Base-by-base conservation (phyloP, 2,888 invertebrate genomes). In the Pilophorus perplexus region DNA sequence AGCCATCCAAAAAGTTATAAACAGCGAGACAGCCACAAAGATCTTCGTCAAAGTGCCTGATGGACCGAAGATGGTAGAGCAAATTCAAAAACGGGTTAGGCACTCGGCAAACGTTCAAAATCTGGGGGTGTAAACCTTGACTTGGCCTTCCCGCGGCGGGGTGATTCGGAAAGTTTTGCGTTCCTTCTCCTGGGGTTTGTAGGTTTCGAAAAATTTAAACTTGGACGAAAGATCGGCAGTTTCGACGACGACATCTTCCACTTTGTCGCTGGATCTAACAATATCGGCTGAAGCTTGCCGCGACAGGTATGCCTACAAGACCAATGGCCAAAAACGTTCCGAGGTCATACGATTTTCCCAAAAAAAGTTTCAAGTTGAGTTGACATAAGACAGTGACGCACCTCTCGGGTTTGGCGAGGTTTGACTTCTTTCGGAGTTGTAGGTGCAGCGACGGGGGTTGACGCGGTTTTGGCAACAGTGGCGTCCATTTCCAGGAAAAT, bases 121-220 rank as follows among this genome's bases (percentile, higher is more conserved):
- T n/a, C n/a, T n/a, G n/a, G n/a, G n/a, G n/a, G n/a, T n/a, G n/a
- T n/a, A n/a, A 74, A 84, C 84, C 83, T 85, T 85, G 68, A 82
- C 82, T 79, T 85, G 84, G 71, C 86, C 85, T 73, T 93, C 92
- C 71, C 92, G 80, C 1, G 93, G 93, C 69, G 93, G 93, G 38
- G 93, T 93, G 79, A 93, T 91, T 73, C 92, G 84, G 80, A 93
- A 93, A 76, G 85, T 82, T 77, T 85, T 88, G 73, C 85, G 82
- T 71, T 82, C 79, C 74, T 82, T 80, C 73, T 83, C 83, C 72
- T 87, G 85, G 55, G 89, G 88, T 74, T 83, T 84, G 81, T 89
- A 93, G 0, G 87, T 87, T 82, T 93, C 93, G 80, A 93, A 93
- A 82, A 93, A 93, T 79, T 89, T 88, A 82, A 93, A 94, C 74